Percentiles rank a stretch among this genome's conserved stretches.
Evolutionary conservation across 2,113 vertebrate genomes (phyloP).

Genomic region (Stercorarius parasiticus): DNA sequence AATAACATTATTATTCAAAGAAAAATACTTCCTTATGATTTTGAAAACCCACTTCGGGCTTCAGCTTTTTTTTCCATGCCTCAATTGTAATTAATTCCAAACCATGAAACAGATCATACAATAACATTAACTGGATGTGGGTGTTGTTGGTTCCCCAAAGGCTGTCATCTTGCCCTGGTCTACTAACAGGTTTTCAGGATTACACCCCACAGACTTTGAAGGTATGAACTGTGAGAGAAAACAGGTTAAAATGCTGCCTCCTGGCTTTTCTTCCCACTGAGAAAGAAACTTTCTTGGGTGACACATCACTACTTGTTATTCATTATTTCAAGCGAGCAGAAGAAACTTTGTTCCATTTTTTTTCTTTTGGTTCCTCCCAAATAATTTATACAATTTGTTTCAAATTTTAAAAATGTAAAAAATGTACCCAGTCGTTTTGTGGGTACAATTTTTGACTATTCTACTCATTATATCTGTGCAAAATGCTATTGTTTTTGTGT

Average conservation of each 20-base stretch:
- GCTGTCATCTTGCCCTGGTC: background rate
- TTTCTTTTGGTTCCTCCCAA: background rate
- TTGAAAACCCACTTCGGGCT: conserved; percentile 47
- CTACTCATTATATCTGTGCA: background rate
- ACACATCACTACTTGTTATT: background rate
- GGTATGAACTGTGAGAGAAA: background rate
- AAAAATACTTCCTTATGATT: conserved; percentile 60
- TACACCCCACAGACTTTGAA: background rate
- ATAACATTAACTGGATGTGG: conserved; percentile 2
- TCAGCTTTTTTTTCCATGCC: conserved; percentile 23
- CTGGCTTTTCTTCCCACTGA: background rate
- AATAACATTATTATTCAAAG: conserved; percentile 58
- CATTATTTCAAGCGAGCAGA: background rate
- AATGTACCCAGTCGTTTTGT: background rate
- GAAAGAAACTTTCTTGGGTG: background rate
- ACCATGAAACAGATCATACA: conserved; percentile 35
- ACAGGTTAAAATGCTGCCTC: background rate
- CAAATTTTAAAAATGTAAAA: background rate
- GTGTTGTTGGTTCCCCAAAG: conserved; percentile 17
- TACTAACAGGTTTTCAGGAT: background rate
- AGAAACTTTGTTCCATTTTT: background rate
- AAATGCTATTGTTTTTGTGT: background rate
- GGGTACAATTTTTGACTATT: background rate
- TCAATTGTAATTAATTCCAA: conserved; percentile 49
- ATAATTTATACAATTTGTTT: background rate